Conservation (phyloP, 2,113 vertebrate species). For the Octodon degus region DNA sequence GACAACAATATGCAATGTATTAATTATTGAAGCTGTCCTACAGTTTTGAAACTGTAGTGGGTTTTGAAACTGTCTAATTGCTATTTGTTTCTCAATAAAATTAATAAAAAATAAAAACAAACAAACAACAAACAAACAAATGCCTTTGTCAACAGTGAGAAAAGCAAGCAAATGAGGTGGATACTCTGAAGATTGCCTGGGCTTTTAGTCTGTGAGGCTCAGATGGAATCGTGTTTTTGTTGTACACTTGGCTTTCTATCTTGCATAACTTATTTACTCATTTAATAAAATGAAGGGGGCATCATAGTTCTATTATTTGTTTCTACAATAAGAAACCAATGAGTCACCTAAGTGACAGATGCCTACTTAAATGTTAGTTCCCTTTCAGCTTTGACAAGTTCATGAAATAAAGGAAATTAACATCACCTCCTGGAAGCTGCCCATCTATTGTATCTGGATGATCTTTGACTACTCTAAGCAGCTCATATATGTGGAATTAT, state of each 20-base stretch:
- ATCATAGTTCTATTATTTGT: background rate
- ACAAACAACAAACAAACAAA: background rate
- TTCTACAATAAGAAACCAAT: conserved; percentile 7
- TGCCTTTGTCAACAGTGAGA: background rate
- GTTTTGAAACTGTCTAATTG: no score
- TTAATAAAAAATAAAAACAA: no score
- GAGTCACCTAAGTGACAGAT: background rate
- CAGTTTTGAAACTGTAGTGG: no score
- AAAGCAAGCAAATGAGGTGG: background rate
- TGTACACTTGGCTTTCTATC: background rate
- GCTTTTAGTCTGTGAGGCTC: background rate
- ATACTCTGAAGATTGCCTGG: background rate
- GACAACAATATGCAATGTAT: no score
- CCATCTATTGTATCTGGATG: background rate
- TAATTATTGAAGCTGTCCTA: no score
- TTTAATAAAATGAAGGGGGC: background rate
- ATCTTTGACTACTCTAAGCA: background rate
- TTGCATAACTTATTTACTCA: background rate
- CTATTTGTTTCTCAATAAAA: no score
- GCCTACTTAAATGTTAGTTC: conserved; percentile 12
- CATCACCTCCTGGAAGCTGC: background rate
- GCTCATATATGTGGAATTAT: background rate
- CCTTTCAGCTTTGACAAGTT: conserved; percentile 22
- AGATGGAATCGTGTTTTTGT: background rate
- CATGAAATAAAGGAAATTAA: conserved; percentile 67